phyloP scores from a whole-genome alignment of 1,140 invertebrate species.

The Hormaphis cornu region DNA sequence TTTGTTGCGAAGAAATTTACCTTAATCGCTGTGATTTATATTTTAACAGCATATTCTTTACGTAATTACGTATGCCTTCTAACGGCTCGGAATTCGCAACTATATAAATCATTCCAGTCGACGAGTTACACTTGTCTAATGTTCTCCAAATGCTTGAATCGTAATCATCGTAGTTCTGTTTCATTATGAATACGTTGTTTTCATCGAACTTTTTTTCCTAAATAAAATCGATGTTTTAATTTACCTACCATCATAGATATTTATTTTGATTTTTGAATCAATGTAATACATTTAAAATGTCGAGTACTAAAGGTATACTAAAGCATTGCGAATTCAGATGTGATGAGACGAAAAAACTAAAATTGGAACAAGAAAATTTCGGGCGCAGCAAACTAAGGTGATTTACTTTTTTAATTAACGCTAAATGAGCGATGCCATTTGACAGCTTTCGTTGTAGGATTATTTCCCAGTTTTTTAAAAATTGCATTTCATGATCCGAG shows the following conservation, averaged over 20 bases:
- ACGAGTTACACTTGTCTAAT: neutral
- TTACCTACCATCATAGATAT: no score
- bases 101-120: neutral
- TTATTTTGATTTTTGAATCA: no score
- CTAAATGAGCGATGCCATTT: neutral
- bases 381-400: no score
- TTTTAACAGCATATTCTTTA: neutral
- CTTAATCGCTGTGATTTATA: neutral
- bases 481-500: neutral
- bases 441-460: neutral
- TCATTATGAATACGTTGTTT: neutral
- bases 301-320: no score
- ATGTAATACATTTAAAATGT: no score
- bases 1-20: neutral
- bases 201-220: no score
- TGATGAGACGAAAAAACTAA: no score
- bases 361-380: no score
- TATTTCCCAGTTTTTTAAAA: neutral
- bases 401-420: slow-evolving; percentile 6
- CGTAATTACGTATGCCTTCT: neutral
- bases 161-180: neutral
- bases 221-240: no score
- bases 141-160: neutral
- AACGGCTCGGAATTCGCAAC: neutral
- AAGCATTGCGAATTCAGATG: no score